These are phyloP conservation scores for Heterodera carotae DNA, from an alignment of 1,140 invertebrate species.

Conservation along the genomic window DNA sequence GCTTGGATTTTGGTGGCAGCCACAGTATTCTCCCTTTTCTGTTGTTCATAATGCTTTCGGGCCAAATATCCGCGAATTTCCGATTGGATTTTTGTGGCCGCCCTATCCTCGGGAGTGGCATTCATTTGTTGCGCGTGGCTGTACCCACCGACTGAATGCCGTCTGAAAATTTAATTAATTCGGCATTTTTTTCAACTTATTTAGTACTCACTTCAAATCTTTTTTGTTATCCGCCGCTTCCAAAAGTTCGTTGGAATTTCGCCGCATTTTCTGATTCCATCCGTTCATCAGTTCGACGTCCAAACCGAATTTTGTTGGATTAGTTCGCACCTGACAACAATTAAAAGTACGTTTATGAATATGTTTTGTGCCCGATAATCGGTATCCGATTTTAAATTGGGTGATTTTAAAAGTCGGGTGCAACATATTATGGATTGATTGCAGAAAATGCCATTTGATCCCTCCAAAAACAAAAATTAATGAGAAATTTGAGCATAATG, in stretches of 20 bases:
- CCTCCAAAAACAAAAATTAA: no score
- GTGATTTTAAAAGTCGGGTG: no score
- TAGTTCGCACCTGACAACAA: constrained; percentile 52
- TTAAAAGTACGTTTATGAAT: no score
- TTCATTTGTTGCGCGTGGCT: constrained; percentile 45
- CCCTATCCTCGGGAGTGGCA: constrained; percentile 59
- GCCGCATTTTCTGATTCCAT: constrained; percentile 40
- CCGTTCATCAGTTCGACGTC: constrained; percentile 28
- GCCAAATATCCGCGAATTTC: constrained; percentile 63
- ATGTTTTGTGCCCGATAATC: no score
- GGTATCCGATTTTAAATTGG: no score
- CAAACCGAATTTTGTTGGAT: constrained; percentile 63
- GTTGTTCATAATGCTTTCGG: constrained; percentile 55
- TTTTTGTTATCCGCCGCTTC: constrained; percentile 56
- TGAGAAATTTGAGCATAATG: no score
- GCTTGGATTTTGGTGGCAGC: constrained; percentile 64
- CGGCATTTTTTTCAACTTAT: background rate
- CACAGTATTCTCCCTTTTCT: constrained; percentile 57
- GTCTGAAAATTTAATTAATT: constrained; percentile 44
- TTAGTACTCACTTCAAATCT: constrained; percentile 57
- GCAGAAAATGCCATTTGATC: no score
- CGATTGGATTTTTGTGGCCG: constrained; percentile 62
- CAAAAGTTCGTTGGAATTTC: constrained; percentile 57
- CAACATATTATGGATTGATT: no score
- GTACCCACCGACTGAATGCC: constrained; percentile 62